phyloP scores from a whole-genome alignment of 2,797 vertebrate genomes.

The Pelochelys cantorii region DNA sequence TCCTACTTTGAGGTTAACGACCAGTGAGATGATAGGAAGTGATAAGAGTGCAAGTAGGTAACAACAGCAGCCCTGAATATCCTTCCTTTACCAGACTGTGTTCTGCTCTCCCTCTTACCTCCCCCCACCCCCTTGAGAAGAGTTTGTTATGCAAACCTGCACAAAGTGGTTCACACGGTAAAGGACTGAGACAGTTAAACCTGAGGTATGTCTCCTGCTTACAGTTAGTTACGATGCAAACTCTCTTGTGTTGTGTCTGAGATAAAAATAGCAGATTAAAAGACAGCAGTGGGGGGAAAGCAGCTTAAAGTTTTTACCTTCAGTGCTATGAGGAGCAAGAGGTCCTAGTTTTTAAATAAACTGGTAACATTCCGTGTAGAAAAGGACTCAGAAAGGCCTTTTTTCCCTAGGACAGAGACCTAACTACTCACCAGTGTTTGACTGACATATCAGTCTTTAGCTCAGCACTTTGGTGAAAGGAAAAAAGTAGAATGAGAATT shows the following conservation, averaged over 20 bases:
- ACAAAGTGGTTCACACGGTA: constrained; percentile 75
- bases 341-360: background rate
- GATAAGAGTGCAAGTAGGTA: constrained; percentile 73
- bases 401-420: background rate
- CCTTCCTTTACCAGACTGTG: constrained; percentile 60
- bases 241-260: background rate
- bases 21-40: constrained; percentile 79
- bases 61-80: constrained; percentile 66
- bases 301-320: background rate
- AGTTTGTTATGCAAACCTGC: constrained; percentile 66
- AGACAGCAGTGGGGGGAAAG: background rate
- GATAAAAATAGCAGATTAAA: background rate
- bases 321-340: background rate
- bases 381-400: background rate
- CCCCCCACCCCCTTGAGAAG: constrained; percentile 54
- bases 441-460: background rate
- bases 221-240: constrained; percentile 33
- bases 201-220: constrained; percentile 36
- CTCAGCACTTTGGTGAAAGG: background rate
- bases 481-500: background rate
- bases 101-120: constrained; percentile 21
- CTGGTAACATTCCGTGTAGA: background rate
- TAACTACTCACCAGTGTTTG: background rate
- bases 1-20: constrained; percentile 79
- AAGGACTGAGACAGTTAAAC: constrained; percentile 65